These are phyloP conservation scores for Henicopernis longicauda DNA, from an alignment of 2,113 vertebrate species.

Conservation along the genomic window DNA sequence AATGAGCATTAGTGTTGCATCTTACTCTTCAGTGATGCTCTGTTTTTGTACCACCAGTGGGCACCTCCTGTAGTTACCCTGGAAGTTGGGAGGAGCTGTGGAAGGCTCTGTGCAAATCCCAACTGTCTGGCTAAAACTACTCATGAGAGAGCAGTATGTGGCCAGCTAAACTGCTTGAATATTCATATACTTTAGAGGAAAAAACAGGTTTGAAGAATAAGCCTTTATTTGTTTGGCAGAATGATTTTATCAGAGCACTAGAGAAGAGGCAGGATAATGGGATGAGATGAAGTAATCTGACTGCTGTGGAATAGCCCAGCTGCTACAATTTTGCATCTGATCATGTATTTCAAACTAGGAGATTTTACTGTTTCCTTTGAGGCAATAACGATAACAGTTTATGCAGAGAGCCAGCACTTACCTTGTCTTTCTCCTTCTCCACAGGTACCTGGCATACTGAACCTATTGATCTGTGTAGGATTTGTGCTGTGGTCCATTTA, in stretches of 20 bases:
- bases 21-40: background rate
- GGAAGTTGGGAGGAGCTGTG: background rate
- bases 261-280: background rate
- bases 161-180: background rate
- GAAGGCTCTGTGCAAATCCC: background rate
- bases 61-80: background rate
- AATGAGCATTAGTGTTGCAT: background rate
- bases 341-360: background rate
- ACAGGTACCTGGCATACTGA: constrained; percentile 56
- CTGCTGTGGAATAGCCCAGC: background rate
- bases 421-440: constrained; percentile 18
- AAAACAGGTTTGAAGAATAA: background rate
- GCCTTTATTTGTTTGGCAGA: background rate
- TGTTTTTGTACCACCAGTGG: background rate
- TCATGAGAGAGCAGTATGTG: background rate
- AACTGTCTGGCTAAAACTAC: background rate
- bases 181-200: background rate
- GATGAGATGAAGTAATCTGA: constrained; percentile 1
- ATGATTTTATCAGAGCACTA: background rate
- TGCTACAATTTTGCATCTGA: constrained; percentile 12
- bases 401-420: background rate
- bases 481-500: background rate
- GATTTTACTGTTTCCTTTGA: background rate
- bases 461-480: constrained; percentile 21
- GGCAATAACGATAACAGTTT: background rate